phyloP scores from a whole-genome alignment of 2,888 invertebrate genomes.

The Apodemia mormo region DNA sequence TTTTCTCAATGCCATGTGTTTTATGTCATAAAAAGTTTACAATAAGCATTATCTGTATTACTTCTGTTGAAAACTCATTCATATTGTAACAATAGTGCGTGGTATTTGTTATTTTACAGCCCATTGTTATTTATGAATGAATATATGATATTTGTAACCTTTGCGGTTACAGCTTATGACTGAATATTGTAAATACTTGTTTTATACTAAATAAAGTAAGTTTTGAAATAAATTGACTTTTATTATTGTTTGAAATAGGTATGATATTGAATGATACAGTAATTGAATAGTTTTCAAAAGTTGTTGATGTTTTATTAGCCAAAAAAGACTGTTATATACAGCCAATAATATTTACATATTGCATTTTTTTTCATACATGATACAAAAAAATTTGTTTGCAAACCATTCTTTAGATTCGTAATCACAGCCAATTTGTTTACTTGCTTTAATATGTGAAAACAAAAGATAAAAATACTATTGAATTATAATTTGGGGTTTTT shows the following conservation, averaged over 20 bases:
- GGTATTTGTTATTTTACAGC: conserved; percentile 35
- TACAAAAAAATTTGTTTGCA: too few relatives aligned
- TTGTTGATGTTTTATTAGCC: too few relatives aligned
- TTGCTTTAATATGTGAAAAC: too few relatives aligned
- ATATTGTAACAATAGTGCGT: conserved; percentile 36
- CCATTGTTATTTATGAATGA: conserved; percentile 39
- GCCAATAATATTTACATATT: too few relatives aligned
- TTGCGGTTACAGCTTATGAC: conserved; percentile 61
- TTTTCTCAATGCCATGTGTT: conserved; percentile 23
- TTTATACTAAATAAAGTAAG: conserved; percentile 70
- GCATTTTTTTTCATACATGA: too few relatives aligned
- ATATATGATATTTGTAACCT: conserved; percentile 44
- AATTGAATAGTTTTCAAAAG: too few relatives aligned
- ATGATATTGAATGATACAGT: too few relatives aligned
- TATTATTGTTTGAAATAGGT: conserved; percentile 27
- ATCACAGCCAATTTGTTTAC: too few relatives aligned
- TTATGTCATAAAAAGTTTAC: conserved; percentile 17
- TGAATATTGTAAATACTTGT: conserved; percentile 77
- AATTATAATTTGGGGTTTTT: too few relatives aligned
- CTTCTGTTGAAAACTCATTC: conserved; percentile 34
- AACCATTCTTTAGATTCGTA: too few relatives aligned
- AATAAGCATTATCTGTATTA: conserved; percentile 3
- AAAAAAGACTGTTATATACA: too few relatives aligned
- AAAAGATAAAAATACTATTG: too few relatives aligned
- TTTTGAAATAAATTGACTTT: conserved; percentile 52